Conservation (phyloP, 2,888 invertebrate genomes). For the Prenolepis imparis region DNA sequence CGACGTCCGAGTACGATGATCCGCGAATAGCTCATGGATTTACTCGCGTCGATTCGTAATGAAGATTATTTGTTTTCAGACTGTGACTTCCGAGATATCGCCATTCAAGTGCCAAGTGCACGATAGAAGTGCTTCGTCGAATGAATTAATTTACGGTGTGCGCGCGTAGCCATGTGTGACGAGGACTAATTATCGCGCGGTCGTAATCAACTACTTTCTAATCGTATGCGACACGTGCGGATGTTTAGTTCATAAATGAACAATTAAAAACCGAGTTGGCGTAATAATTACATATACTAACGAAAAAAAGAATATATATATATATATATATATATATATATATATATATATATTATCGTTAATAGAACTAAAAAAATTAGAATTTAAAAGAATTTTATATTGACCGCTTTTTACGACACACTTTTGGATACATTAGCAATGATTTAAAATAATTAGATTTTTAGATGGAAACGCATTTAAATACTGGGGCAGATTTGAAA, state of each 20-base stretch:
- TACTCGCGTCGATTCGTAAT: not conserved
- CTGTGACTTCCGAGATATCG: not conserved
- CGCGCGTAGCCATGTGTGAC: constrained; percentile 32
- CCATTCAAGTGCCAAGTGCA: not conserved
- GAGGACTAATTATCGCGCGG: constrained; percentile 15
- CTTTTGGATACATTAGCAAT: not conserved
- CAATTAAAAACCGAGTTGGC: constrained; percentile 1
- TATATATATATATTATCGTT: too few relatives aligned
- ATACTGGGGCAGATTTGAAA: not conserved
- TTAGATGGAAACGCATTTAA: too few relatives aligned
- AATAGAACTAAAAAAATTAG: not conserved
- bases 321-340: too few relatives aligned
- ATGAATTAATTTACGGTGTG: constrained; percentile 29
- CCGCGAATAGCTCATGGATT: not conserved
- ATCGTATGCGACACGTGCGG: constrained; percentile 32
- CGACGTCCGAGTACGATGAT: not conserved
- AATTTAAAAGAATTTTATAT: constrained; percentile 7
- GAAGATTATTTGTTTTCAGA: not conserved
- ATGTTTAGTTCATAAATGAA: not conserved
- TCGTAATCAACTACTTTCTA: constrained; percentile 34
- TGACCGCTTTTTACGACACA: not conserved
- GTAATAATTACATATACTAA: constrained; percentile 34
- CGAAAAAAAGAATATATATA: not conserved
- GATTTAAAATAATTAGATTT: too few relatives aligned
- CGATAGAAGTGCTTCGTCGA: not conserved